These are phyloP conservation scores for Agrochola macilenta DNA, from an alignment of 2,888 invertebrate species.

Conservation along the genomic window DNA sequence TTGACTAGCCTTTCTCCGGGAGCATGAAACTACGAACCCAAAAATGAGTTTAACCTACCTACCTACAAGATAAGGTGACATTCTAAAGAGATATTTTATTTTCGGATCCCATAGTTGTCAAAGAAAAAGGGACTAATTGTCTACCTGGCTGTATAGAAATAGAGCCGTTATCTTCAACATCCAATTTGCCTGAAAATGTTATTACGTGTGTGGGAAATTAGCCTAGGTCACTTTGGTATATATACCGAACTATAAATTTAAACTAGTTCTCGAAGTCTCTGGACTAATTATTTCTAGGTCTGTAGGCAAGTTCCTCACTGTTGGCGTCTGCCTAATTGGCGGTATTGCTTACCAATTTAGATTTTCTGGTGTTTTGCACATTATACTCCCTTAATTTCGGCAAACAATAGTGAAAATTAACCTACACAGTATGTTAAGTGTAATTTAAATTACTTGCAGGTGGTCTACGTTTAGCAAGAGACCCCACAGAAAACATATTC, in stretches of 20 bases:
- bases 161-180: slow-evolving; percentile 17
- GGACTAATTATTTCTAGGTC: background rate
- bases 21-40: background rate
- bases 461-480: background rate
- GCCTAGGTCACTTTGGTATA: background rate
- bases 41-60: background rate
- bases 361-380: background rate
- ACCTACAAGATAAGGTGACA: background rate
- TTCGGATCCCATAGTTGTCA: background rate
- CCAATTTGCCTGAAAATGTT: slow-evolving; percentile 27
- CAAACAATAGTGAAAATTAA: background rate
- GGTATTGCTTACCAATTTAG: background rate
- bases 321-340: background rate
- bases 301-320: background rate
- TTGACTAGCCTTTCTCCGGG: slow-evolving; percentile 2
- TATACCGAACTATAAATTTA: background rate
- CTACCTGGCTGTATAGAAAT: background rate
- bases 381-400: background rate
- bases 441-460: background rate
- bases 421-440: background rate
- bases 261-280: background rate
- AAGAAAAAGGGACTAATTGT: background rate
- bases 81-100: background rate
- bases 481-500: slow-evolving; percentile 4
- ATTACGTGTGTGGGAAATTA: slow-evolving; percentile 8